These are phyloP conservation scores for Thaumatotibia leucotreta DNA, from an alignment of 1,140 invertebrate genomes.

Conservation along the genomic window DNA sequence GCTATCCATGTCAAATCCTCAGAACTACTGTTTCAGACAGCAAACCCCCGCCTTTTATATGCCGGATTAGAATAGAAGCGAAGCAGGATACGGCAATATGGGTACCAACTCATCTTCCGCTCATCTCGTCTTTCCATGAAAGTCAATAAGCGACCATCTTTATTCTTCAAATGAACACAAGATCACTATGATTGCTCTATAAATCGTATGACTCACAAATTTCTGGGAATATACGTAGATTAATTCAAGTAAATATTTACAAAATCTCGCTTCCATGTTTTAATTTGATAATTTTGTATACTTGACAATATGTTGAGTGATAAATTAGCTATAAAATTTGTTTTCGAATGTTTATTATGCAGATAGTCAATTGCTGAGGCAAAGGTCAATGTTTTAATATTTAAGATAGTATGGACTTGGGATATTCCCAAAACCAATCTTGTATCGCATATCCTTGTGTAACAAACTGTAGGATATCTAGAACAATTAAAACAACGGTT, in stretches of 20 bases:
- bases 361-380: no score
- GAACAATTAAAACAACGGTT: background rate
- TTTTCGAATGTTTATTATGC: no score
- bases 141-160: constrained; percentile 65
- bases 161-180: constrained; percentile 53
- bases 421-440: no score
- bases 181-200: constrained; percentile 32
- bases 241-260: background rate
- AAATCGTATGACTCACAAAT: background rate
- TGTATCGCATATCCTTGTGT: no score
- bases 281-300: no score
- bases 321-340: no score
- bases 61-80: constrained; percentile 23
- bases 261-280: background rate
- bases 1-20: constrained; percentile 13
- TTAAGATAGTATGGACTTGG: no score
- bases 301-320: no score
- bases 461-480: no score
- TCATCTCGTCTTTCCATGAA: constrained; percentile 57
- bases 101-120: constrained; percentile 41
- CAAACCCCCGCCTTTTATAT: constrained; percentile 38
- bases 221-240: no score
- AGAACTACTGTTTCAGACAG: constrained; percentile 21
- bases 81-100: constrained; percentile 35
- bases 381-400: no score